phyloP scores from a whole-genome alignment of 1,140 invertebrate species.

The Zaprionus capensis region DNA sequence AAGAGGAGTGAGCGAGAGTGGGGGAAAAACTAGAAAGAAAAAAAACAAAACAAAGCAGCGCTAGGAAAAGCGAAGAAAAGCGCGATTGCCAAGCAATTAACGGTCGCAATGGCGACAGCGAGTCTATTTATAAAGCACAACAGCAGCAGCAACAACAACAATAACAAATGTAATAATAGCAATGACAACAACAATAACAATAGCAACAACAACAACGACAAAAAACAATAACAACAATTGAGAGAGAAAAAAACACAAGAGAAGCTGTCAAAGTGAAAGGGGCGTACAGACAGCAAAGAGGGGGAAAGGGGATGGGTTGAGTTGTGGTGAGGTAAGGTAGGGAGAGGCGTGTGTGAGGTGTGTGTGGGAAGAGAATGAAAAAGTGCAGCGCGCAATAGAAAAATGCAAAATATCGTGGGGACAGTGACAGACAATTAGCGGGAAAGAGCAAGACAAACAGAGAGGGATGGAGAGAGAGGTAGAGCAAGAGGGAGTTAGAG shows the following conservation, averaged over 20 bases:
- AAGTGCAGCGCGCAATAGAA: constrained; percentile 26
- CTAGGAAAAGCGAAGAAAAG: constrained; percentile 17
- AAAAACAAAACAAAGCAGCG: constrained; percentile 20
- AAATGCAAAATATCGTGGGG: constrained; percentile 20
- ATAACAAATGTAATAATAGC: constrained; percentile 49
- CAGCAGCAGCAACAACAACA: constrained; percentile 37
- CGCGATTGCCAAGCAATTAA: constrained; percentile 40
- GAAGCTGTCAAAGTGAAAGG: constrained; percentile 5
- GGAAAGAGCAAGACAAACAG: not conserved
- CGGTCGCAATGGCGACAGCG: constrained; percentile 43
- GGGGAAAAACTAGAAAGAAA: constrained; percentile 28
- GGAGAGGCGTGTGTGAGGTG: too few species aligned
- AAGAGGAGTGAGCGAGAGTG: constrained; percentile 3
- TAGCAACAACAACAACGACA: not conserved
- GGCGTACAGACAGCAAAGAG: not conserved
- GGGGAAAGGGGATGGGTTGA: not conserved
- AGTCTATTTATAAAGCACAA: constrained; percentile 60
- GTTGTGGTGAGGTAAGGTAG: too few species aligned
- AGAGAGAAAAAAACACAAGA: not conserved
- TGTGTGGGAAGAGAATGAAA: not conserved
- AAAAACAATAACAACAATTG: not conserved
- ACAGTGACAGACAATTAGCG: constrained; percentile 5
- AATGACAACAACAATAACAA: constrained; percentile 28
- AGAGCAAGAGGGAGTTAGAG: not conserved
- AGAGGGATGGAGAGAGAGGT: not conserved